Evolutionary conservation across 2,888 invertebrate genomes (phyloP), one percentile per base, ranked within the genome.

Genomic region (Dioctria rufipes): DNA sequence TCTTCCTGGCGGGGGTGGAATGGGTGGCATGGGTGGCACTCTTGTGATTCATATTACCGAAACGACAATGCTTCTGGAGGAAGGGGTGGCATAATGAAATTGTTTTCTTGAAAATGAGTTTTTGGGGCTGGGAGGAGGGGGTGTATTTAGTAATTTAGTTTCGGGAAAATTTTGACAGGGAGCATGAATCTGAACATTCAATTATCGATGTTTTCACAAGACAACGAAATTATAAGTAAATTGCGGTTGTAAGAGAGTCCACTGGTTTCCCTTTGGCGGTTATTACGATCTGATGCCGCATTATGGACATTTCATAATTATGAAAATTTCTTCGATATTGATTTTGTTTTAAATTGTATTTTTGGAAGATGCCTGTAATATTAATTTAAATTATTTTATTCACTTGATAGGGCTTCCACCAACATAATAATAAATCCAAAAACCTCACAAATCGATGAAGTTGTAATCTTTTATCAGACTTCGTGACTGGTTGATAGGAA

Each of bases 81-180:
- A 25, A 25, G 60, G 61, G 40, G 39, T 43, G 61, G 13, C 43
- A 42, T 77, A 77, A 77, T 77, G 61, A 77, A 77, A 77, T 77
- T 77, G 63, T 77, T 77, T 77, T 63, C 61, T 46, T 61, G 63
- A 77, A 61, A 77, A 77, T 77, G 77, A 63, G 63, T 77, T 77
- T 77, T 77, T 77, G 63, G 37, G 60, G 77, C 25, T 25, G 25
- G 25, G 25, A 25, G 25, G 25, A 1, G 25, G 25, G 25, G 25
- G 25, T 25, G 42, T 77, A 77, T 77, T 77, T 77, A 77, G 77
- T 63, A 77, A 77, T 77, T 77, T 63, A 63, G 61, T 77, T 77
- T 77, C 25, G 2, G 61, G 61, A 46, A 46, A 77, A 77, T 77
- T 77, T 77, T 77, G 63, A 77, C 77, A 77, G 61, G 40, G 75